Evolutionary conservation across 2,113 vertebrate species (phyloP).

Genomic region (Neodon shergylaensis): DNA sequence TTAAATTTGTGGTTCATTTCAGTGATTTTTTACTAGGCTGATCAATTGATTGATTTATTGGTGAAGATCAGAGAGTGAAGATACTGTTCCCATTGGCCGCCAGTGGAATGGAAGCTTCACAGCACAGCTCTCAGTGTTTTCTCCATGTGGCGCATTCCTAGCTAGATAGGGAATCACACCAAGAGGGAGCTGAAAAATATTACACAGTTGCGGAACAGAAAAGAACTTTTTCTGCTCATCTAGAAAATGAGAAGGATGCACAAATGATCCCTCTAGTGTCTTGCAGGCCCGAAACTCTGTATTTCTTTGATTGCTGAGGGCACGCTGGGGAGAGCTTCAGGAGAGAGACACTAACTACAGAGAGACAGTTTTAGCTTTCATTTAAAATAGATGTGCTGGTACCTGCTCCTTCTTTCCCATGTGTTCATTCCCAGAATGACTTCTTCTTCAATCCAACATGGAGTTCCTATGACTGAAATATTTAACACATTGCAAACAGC

Average conservation of each 20-base stretch:
- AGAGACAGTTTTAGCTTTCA: conserved; percentile 1
- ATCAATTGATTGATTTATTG: neutral
- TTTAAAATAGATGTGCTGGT: conserved; percentile 24
- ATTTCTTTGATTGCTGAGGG: conserved; percentile 34
- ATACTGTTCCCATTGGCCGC: rapidly evolving
- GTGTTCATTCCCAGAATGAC: neutral
- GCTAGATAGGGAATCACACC: neutral
- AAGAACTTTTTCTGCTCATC: neutral
- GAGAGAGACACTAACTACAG: conserved; percentile 39
- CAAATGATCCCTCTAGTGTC: neutral
- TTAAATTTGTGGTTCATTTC: neutral
- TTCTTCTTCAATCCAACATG: conserved; percentile 39
- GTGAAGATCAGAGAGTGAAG: neutral
- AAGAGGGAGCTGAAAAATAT: conserved; percentile 14
- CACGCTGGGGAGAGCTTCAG: neutral
- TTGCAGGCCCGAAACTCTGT: neutral
- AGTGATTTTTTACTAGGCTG: neutral
- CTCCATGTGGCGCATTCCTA: neutral
- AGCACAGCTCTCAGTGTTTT: neutral
- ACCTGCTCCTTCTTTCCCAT: conserved; percentile 9
- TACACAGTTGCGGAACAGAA: neutral
- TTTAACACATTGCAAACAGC: neutral
- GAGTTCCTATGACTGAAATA: neutral
- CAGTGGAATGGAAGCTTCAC: neutral
- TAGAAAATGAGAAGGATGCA: neutral